Evolutionary conservation across 2,113 vertebrate genomes (phyloP).

Genomic region (Piliocolobus tephrosceles): DNA sequence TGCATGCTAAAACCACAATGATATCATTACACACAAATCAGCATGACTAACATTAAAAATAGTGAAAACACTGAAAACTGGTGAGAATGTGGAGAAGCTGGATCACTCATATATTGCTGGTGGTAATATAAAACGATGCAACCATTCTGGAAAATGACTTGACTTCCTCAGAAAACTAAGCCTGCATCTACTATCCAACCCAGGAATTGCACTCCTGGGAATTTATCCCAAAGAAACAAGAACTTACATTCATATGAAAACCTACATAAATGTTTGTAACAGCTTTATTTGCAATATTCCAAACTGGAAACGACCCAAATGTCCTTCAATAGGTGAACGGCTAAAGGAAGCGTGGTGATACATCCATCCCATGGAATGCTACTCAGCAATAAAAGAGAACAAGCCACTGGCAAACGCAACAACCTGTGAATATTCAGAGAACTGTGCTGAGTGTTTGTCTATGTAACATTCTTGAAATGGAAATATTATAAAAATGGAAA

Average conservation of each 20-base stretch:
- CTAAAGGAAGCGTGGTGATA: background rate
- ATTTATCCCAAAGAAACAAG: slow-evolving; percentile 41
- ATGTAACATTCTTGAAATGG: background rate
- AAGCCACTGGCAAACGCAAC: background rate
- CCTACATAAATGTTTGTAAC: slow-evolving; percentile 12
- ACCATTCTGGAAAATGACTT: background rate
- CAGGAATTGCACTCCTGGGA: background rate
- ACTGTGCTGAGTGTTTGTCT: background rate
- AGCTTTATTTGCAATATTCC: background rate
- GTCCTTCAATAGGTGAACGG: background rate
- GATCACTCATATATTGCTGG: background rate
- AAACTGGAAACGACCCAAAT: background rate
- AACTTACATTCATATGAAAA: slow-evolving; percentile 18
- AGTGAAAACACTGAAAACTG: background rate
- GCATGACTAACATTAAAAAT: background rate
- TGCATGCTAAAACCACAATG: background rate
- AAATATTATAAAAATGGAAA: background rate
- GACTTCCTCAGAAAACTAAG: background rate
- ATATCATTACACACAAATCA: background rate
- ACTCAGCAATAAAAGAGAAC: background rate
- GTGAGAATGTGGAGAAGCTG: background rate
- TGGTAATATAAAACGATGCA: background rate
- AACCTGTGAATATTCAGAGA: background rate
- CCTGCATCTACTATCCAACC: background rate
- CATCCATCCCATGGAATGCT: too few relatives aligned